Base-by-base conservation (phyloP, 53 echinoderm and acorn worm species). In the Echinometra lucunter region DNA sequence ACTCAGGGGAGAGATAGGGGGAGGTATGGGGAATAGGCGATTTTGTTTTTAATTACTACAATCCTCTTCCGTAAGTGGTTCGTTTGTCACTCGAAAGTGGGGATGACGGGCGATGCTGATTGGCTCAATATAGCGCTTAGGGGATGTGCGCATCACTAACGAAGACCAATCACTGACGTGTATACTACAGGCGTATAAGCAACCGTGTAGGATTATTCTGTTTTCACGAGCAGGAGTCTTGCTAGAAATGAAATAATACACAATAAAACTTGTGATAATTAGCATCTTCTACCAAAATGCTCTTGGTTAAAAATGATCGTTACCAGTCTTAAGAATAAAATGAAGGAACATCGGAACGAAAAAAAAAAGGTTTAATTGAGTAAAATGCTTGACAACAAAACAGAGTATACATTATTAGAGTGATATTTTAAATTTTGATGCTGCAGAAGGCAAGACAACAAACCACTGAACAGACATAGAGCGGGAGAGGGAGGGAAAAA, bases 1-100 rank as follows among this genome's bases (percentile, higher is more conserved):
- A 42, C 38, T 78, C 38, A 37, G 21, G 2, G 11, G 40, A 78
- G 78, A 42, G 40, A 42, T 7, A 72, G 72, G 2, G 32, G 0
- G 53, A 53, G 53, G 78, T 40, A 19, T 78, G 78, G 78, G 78
- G 78, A 78, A 78, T 78, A 42, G 78, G 78, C 78, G 78, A 78
- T 78, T 78, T 78, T 78, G 78, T 78, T 78, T 38, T 78, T 40
- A 78, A 40, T 78, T 40, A 40, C 35, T 78, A 42, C 78, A 21
- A 78, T 19, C 21, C 78, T 21, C 78, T 35, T 35, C 78, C 6
- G 78, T 78, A 78, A 78, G 78, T 78, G 78, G 78, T 30, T 78
- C 78, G 38, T 78, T 78, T 78, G 42, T 42, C 34, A 34, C 32
- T 69, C 32, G 69, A 69, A 75, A 75, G 74, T 35, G 78, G 23